These are phyloP conservation scores for Acanthosepion esculentum DNA, from an alignment of 2,888 invertebrate genomes.

Conservation along the genomic window DNA sequence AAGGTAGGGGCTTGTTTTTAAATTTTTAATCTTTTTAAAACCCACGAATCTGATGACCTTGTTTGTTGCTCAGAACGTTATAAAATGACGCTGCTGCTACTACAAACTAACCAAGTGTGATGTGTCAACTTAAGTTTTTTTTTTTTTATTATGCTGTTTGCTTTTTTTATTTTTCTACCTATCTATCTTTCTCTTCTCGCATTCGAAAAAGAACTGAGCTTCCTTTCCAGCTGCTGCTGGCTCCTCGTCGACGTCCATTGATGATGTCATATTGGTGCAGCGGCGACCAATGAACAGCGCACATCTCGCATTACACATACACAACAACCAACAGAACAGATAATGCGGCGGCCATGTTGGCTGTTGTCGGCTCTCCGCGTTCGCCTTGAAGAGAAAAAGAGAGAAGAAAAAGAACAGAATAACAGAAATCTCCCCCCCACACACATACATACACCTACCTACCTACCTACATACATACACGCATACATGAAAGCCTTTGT, in stretches of 20 bases:
- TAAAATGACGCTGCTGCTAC: too few relatives aligned
- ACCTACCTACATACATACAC: constrained; percentile 16
- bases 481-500: not conserved
- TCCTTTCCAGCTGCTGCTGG: constrained; percentile 20
- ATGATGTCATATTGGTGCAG: constrained; percentile 47
- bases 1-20: too few relatives aligned
- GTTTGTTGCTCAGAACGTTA: too few relatives aligned
- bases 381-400: constrained; percentile 40
- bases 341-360: constrained; percentile 42
- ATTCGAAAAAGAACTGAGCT: not conserved
- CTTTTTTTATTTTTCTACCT: not conserved
- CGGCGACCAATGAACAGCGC: constrained; percentile 36
- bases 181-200: not conserved
- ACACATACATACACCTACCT: constrained; percentile 25
- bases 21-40: too few relatives aligned
- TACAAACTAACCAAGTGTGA: too few relatives aligned
- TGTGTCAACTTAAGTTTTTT: too few relatives aligned
- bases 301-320: constrained; percentile 36
- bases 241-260: constrained; percentile 35
- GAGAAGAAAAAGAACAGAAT: not conserved
- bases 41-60: too few relatives aligned
- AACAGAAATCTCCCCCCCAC: not conserved
- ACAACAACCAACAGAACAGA: constrained; percentile 35
- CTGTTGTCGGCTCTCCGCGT: constrained; percentile 42
- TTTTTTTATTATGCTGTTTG: too few relatives aligned